Base-by-base conservation (phyloP, 2,797 vertebrate species). In the Lepus townsendii region DNA sequence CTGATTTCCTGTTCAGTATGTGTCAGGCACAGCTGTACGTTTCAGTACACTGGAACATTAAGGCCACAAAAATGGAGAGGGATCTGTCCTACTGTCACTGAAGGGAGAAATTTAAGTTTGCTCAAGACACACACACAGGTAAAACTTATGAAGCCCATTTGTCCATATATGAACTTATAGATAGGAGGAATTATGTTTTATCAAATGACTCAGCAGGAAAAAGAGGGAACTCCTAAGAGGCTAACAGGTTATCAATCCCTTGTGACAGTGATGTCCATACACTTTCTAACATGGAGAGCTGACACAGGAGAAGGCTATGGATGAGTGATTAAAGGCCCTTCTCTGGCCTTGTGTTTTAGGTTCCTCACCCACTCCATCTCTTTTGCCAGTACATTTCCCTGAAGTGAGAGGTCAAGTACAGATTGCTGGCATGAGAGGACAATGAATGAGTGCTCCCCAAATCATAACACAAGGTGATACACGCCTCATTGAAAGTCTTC, bases 1-100 rank as follows among this genome's bases (percentile, higher is more conserved):
- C 47, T 83, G 69, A 69, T 88, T 95, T 96, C 77, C 88, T 88
- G 35, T 87, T 88, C 90, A 90, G 72, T 90, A 32, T 1, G 0
- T 92, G 84, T 91, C 69, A 84, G 73, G 78, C 20, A 78, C 32
- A 69, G 63, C 90, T 87, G 13, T 75, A 82, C 90, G 30, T 93
- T 89, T 90, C 52, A 72, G 65, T 32, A 78, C 68, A 69, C 26
- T 78, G 77, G 63, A 90, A 95, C 87, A 87, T 72, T 54, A 71
- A 88, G 30, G 66, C 57, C 63, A 95, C 80, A 87, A 62, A 91
- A 87, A 82, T 27, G 22, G 24, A 30, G 35, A 30, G 13, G 10
- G n/a, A 80, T 83, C 72, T 54, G 5, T 52, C 50, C 50, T 85
- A 32, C 13, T 73, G 14, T 86, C 68, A 83, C 0, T 69, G 1